A percentile compares a stretch with the other conserved stretches of the same genome.
Evolutionary conservation across 2,797 vertebrate genomes (phyloP).

Genomic region (Sebastes dallii): DNA sequence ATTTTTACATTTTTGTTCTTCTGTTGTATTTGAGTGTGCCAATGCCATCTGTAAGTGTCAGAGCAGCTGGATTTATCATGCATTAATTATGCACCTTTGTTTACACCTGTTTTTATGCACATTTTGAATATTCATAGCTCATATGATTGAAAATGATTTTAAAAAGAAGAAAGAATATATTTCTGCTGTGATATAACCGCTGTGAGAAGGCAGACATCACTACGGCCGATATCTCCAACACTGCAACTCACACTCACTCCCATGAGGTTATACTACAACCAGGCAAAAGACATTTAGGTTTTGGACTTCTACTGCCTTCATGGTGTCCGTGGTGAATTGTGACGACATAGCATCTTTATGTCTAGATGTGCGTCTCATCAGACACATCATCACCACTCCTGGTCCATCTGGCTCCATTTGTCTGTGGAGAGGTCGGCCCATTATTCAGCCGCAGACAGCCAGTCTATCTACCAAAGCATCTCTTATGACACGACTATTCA

Average conservation of each 20-base stretch:
- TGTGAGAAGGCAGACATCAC: too few species aligned
- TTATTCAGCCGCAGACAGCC: conserved; percentile 23
- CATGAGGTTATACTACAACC: not conserved
- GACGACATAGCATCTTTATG: not conserved
- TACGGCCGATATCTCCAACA: too few species aligned
- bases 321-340: not conserved
- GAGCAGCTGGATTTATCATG: not conserved
- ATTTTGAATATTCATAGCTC: too few species aligned
- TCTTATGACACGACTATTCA: conserved; percentile 38
- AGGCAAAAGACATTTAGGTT: not conserved
- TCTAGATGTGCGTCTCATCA: conserved; percentile 1
- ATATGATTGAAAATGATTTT: too few species aligned
- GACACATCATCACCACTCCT: not conserved
- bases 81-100: too few species aligned
- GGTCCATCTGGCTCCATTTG: conserved; percentile 21
- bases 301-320: not conserved
- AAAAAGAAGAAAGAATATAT: too few species aligned
- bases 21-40: not conserved
- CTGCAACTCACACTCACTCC: too few species aligned
- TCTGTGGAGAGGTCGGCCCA: conserved; percentile 2
- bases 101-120: too few species aligned
- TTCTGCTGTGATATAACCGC: too few species aligned
- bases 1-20: not conserved
- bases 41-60: not conserved
- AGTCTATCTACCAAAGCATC: conserved; percentile 28